Evolutionary conservation across 2,113 vertebrate species (phyloP).

Genomic region (Tenrec ecaudatus): DNA sequence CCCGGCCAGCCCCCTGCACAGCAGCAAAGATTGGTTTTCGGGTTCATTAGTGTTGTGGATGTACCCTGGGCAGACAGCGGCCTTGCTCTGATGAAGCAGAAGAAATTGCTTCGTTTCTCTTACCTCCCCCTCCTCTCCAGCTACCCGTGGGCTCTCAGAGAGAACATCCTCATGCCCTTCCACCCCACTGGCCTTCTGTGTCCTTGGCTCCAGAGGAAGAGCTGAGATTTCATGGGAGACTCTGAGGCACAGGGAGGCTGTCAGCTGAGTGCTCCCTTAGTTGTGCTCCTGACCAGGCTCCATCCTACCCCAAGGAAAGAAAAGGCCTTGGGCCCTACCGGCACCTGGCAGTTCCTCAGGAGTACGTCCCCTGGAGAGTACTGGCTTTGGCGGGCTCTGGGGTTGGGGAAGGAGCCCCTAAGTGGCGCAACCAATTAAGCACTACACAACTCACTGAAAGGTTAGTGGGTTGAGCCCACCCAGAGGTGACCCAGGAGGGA

Average conservation of each 20-base stretch:
- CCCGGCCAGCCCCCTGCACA: background rate
- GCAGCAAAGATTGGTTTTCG: conserved; percentile 43
- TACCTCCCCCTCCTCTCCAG: conserved; percentile 36
- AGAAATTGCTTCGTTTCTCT: conserved; percentile 13
- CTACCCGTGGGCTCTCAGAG: background rate
- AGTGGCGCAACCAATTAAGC: background rate
- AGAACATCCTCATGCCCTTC: background rate
- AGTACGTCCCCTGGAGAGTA: background rate
- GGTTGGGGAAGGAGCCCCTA: background rate
- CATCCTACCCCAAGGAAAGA: background rate
- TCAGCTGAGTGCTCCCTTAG: too few relatives aligned
- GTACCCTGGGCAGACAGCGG: background rate
- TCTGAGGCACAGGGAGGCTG: background rate
- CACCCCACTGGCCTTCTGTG: background rate
- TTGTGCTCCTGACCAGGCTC: background rate
- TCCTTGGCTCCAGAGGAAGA: background rate
- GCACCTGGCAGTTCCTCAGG: background rate
- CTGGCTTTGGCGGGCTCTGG: background rate
- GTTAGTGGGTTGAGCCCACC: background rate
- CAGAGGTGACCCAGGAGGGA: background rate
- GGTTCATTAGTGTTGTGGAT: conserved; percentile 13
- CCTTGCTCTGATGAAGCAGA: conserved; percentile 17
- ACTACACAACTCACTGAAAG: background rate
- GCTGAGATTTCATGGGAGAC: background rate
- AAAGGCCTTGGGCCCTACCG: background rate